Evolutionary conservation across 2,113 vertebrate genomes (phyloP).

Genomic region (Urocolius indicus): DNA sequence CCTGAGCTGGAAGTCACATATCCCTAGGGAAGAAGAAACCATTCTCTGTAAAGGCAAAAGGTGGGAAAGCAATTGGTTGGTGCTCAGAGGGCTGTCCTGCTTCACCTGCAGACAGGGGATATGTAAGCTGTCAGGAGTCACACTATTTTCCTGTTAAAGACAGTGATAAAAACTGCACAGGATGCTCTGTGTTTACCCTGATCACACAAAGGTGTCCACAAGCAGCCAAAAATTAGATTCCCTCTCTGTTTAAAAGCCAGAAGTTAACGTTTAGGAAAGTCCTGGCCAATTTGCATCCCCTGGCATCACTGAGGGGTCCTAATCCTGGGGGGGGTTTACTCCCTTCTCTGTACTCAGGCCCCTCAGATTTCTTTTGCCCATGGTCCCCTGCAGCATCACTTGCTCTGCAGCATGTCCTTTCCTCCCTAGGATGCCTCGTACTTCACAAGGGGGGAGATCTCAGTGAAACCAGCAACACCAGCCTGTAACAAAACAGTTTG

Average conservation of each 20-base stretch:
- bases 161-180: background rate
- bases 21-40: background rate
- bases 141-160: background rate
- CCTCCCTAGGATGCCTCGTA: background rate
- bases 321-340: background rate
- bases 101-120: background rate
- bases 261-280: background rate
- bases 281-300: background rate
- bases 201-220: background rate
- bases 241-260: background rate
- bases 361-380: background rate
- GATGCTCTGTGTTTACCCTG: background rate
- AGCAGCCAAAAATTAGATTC: background rate
- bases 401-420: background rate
- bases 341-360: background rate
- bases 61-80: background rate
- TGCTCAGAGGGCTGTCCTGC: background rate
- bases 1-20: background rate
- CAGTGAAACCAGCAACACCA: background rate
- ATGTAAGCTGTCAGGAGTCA: background rate
- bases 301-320: background rate
- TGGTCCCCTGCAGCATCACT: rapidly evolving
- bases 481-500: background rate
- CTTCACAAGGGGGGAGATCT: background rate
- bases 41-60: background rate